Percentiles rank a stretch among this genome's conserved stretches.
These are phyloP conservation scores for Echinarachnius parma DNA, from an alignment of 53 echinoderm and acorn worm genomes.

Conservation along the genomic window DNA sequence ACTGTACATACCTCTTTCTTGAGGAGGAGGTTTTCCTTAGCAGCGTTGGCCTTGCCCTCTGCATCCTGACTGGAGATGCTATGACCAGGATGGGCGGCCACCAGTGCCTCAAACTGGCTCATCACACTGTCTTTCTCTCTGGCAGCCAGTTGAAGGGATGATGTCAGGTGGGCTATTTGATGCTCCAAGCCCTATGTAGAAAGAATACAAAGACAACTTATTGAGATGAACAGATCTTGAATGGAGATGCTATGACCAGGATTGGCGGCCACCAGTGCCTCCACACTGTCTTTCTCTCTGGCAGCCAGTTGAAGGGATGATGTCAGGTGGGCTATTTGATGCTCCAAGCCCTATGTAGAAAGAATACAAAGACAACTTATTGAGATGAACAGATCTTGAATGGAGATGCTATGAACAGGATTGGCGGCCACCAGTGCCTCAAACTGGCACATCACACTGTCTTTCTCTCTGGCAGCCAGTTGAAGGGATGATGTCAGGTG, in stretches of 20 bases:
- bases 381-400: too few species aligned
- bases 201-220: not conserved
- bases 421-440: too few species aligned
- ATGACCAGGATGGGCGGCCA: too few species aligned
- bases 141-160: constrained; percentile 45
- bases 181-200: constrained; percentile 53
- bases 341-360: too few species aligned
- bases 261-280: too few species aligned
- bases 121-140: constrained; percentile 62
- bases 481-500: constrained; percentile 51
- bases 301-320: too few species aligned
- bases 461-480: constrained; percentile 58
- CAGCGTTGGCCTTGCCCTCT: constrained; percentile 36
- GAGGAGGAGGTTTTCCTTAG: constrained; percentile 58
- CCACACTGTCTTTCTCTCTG: too few species aligned
- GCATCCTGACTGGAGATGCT: constrained; percentile 20
- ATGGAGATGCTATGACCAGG: too few species aligned
- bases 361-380: too few species aligned
- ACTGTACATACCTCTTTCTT: constrained; percentile 75
- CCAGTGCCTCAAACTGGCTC: constrained; percentile 58
- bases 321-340: too few species aligned
- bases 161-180: constrained; percentile 49
- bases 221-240: too few species aligned
- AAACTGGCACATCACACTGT: constrained; percentile 56
- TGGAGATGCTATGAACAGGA: too few species aligned